A percentile compares a stretch with the other conserved stretches of the same genome.
These are phyloP conservation scores for Ornithoptera priamus DNA, from an alignment of 2,888 invertebrate species.

Conservation along the genomic window DNA sequence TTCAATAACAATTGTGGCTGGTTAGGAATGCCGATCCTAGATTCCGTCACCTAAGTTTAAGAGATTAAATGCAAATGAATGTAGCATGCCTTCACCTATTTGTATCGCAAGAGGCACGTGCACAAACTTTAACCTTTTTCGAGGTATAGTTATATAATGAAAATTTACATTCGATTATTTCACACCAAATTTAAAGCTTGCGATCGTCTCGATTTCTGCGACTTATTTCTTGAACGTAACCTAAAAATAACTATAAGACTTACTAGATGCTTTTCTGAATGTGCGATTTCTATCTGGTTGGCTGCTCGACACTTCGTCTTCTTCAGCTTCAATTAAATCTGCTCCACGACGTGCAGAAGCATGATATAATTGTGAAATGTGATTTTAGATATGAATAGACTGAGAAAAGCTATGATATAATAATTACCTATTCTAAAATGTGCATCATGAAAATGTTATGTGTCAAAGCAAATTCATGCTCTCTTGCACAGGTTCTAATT, in stretches of 20 bases:
- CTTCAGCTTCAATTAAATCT: conserved; percentile 81
- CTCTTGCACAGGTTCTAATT: conserved; percentile 45
- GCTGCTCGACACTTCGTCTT: conserved; percentile 76
- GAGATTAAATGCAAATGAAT: conserved; percentile 24
- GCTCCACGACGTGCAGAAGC: conserved; percentile 55
- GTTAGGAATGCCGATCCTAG: conserved; percentile 28
- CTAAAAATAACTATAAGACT: conserved; percentile 51
- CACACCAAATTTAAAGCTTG: not conserved
- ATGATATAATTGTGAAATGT: conserved; percentile 46
- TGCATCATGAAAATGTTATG: conserved; percentile 41
- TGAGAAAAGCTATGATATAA: conserved; percentile 39
- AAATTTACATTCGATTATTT: not conserved
- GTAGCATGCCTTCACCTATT: conserved; percentile 29
- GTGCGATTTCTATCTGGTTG: conserved; percentile 68
- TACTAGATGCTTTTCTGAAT: conserved; percentile 80
- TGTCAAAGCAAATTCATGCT: conserved; percentile 59
- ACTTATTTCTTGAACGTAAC: not conserved
- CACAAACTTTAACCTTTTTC: conserved; percentile 26
- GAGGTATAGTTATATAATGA: not conserved
- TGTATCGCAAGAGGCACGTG: conserved; percentile 22
- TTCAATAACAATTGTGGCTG: conserved; percentile 24
- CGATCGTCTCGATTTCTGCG: not conserved
- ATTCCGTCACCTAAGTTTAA: conserved; percentile 26
- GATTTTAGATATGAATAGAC: conserved; percentile 41
- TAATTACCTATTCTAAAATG: conserved; percentile 44